These are phyloP conservation scores for Meloidogyne floridensis DNA, from an alignment of 1,140 invertebrate species.

Conservation along the genomic window DNA sequence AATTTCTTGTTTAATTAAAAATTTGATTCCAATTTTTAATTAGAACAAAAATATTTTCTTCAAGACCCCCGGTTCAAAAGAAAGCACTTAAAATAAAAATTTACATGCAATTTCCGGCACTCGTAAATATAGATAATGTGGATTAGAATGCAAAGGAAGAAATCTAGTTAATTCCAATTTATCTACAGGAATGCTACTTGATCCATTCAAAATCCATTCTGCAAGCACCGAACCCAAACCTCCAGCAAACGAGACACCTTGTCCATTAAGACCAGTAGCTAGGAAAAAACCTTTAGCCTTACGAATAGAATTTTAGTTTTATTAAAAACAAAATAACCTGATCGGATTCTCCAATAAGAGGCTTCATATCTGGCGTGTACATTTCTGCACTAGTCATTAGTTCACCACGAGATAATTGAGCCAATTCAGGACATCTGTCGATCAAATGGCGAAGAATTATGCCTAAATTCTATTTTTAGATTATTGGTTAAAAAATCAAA, in stretches of 20 bases:
- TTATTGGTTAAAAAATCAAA: not conserved
- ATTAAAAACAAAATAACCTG: constrained; percentile 70
- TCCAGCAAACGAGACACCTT: constrained; percentile 86
- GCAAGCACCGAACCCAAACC: constrained; percentile 87
- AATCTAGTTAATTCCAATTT: constrained; percentile 89
- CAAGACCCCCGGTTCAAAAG: not conserved
- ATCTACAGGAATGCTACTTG: constrained; percentile 76
- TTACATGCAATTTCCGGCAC: constrained; percentile 88
- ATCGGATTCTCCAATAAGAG: constrained; percentile 81
- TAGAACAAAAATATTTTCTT: not conserved
- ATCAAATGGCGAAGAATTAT: constrained; percentile 82
- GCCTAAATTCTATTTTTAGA: constrained; percentile 71
- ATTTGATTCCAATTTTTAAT: not conserved
- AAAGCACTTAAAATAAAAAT: constrained; percentile 50
- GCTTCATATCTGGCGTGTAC: constrained; percentile 79
- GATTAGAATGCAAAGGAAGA: constrained; percentile 90
- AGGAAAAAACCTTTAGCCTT: constrained; percentile 90
- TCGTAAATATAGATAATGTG: constrained; percentile 86
- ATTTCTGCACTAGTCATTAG: constrained; percentile 86
- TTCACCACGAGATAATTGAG: constrained; percentile 74
- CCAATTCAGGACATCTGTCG: constrained; percentile 79
- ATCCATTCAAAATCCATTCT: constrained; percentile 82
- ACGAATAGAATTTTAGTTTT: constrained; percentile 38
- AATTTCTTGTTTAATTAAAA: not conserved
- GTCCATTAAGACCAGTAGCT: constrained; percentile 91